These are phyloP conservation scores for Dasyprocta punctata DNA, from an alignment of 2,113 vertebrate genomes.

Conservation along the genomic window DNA sequence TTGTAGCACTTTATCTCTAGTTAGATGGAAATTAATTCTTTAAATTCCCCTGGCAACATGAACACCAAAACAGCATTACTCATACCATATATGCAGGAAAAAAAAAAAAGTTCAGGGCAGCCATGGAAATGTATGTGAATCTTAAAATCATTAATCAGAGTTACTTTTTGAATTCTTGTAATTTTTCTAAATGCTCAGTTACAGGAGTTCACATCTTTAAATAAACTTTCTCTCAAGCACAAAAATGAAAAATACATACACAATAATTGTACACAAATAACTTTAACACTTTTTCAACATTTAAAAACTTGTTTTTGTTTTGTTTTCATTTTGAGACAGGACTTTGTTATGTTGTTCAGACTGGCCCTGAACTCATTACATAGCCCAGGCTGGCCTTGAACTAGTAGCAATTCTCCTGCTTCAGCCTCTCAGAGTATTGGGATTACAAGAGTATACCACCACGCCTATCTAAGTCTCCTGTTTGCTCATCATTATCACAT, in stretches of 20 bases:
- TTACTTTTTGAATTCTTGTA: neutral
- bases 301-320: neutral
- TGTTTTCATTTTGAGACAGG: neutral
- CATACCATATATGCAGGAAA: neutral
- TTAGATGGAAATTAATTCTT: slow-evolving; percentile 38
- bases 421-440: neutral
- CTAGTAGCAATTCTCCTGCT: neutral
- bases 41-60: neutral
- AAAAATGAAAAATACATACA: slow-evolving; percentile 41
- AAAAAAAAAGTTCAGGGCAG: neutral
- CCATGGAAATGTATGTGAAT: neutral
- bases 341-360: neutral
- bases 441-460: neutral
- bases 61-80: slow-evolving; percentile 41
- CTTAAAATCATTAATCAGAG: slow-evolving; percentile 34
- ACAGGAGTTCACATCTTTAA: slow-evolving; percentile 4
- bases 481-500: neutral
- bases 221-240: neutral
- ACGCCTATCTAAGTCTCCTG: neutral
- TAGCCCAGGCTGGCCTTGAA: neutral
- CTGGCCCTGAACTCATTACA: neutral
- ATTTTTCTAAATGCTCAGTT: slow-evolving; percentile 23
- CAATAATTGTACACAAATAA: slow-evolving; percentile 9
- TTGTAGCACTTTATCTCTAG: neutral
- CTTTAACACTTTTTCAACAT: neutral